Evolutionary conservation across 92 coral and sea anemone species (phyloP).

Genomic region (Epizoanthus fatuus): DNA sequence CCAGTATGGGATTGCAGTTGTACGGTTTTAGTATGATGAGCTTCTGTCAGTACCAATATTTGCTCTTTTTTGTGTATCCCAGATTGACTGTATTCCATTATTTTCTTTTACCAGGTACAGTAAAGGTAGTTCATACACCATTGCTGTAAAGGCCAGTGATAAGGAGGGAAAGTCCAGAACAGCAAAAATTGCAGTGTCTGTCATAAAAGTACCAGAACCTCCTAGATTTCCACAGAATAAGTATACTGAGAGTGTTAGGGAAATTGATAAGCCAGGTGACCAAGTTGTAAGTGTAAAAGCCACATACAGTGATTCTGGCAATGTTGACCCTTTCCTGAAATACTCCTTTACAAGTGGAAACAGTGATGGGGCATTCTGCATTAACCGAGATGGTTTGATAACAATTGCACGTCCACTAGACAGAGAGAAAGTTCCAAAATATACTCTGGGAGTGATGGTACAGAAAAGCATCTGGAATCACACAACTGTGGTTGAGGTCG

Average conservation of each 20-base stretch:
- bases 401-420: slow-evolving; percentile 90
- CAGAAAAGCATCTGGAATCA: slow-evolving; percentile 62
- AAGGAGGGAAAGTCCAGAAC: neutral
- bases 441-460: slow-evolving; percentile 75
- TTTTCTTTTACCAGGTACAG: slow-evolving; percentile 33
- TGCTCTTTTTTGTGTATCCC: neutral
- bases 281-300: slow-evolving; percentile 39
- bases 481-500: slow-evolving; percentile 64
- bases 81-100: neutral
- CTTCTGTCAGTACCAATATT: neutral
- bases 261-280: slow-evolving; percentile 59
- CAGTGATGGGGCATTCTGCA: slow-evolving; percentile 82
- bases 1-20: too few species aligned
- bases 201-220: slow-evolving; percentile 50
- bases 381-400: slow-evolving; percentile 76
- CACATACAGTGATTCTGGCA: slow-evolving; percentile 33
- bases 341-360: slow-evolving; percentile 82
- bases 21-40: too few species aligned
- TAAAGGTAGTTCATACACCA: slow-evolving; percentile 16
- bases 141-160: slow-evolving; percentile 58
- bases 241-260: slow-evolving; percentile 39
- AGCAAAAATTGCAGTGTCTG: slow-evolving; percentile 33
- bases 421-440: slow-evolving; percentile 83
- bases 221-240: slow-evolving; percentile 38
- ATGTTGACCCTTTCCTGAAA: slow-evolving; percentile 48